Evolutionary conservation across 2,888 invertebrate species (phyloP).

Genomic region (Caenorhabditis virilis): DNA sequence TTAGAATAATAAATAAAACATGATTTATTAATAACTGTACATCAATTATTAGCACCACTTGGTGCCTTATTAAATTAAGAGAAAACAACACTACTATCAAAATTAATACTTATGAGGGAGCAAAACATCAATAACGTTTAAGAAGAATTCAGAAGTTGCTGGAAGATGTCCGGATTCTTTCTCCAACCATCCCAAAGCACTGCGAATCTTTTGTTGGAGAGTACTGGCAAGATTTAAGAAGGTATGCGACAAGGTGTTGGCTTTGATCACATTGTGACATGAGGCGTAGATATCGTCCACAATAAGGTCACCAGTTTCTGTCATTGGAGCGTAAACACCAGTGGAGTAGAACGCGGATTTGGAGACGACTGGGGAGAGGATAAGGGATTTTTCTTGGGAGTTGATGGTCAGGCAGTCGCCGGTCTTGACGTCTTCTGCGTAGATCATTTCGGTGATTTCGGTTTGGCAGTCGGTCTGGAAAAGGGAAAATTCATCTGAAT

Average conservation of each 20-base stretch:
- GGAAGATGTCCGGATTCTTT: slow-evolving; percentile 51
- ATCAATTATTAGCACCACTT: neutral
- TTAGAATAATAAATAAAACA: slow-evolving; percentile 2
- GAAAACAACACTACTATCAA: neutral
- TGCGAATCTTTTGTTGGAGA: slow-evolving; percentile 32
- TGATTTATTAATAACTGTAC: slow-evolving; percentile 19
- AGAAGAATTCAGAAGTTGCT: slow-evolving; percentile 51
- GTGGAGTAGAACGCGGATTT: slow-evolving; percentile 36
- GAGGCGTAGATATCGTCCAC: slow-evolving; percentile 60
- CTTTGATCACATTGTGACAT: slow-evolving; percentile 59
- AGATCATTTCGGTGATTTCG: slow-evolving; percentile 31
- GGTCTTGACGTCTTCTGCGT: slow-evolving; percentile 52
- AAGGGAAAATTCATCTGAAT: neutral
- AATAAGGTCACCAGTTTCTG: slow-evolving; percentile 55
- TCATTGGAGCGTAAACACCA: slow-evolving; percentile 62
- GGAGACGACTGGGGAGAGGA: slow-evolving; percentile 24
- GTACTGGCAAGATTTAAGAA: slow-evolving; percentile 39
- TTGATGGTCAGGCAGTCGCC: slow-evolving; percentile 55
- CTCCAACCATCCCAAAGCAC: slow-evolving; percentile 25
- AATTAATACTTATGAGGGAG: slow-evolving; percentile 17
- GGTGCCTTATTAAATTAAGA: neutral
- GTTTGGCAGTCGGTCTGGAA: slow-evolving; percentile 20
- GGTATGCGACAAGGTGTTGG: slow-evolving; percentile 53
- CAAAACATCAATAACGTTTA: slow-evolving; percentile 42
- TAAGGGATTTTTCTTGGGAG: slow-evolving; percentile 27